These are phyloP conservation scores for Rhinopomastus cyanomelas DNA, from an alignment of 2,113 vertebrate species.

Conservation along the genomic window DNA sequence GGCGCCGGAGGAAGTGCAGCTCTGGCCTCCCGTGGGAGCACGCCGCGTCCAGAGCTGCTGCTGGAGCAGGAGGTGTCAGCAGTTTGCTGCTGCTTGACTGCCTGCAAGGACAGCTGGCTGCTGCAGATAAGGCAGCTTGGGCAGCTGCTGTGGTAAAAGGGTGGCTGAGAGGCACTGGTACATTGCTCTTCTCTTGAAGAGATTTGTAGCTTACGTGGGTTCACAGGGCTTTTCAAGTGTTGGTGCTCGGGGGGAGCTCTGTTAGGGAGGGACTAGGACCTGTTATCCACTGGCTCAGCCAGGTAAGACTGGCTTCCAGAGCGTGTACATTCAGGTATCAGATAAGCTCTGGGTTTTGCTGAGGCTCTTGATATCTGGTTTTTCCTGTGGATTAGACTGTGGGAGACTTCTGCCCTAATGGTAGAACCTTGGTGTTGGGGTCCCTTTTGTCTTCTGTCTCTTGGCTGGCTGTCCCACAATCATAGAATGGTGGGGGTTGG, in stretches of 20 bases:
- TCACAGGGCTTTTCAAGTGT: neutral
- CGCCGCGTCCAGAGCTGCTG: neutral
- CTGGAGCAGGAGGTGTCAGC: neutral
- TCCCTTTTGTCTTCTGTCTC: neutral
- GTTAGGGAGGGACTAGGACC: neutral
- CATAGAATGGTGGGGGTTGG: too few species aligned
- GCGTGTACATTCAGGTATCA: rapidly evolving
- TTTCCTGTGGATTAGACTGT: neutral
- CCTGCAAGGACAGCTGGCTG: neutral
- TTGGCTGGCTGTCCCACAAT: neutral
- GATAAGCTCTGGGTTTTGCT: neutral
- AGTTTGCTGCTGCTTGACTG: neutral
- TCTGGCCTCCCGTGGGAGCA: neutral
- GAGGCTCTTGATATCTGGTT: neutral
- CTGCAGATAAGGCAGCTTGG: neutral
- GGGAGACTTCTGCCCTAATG: neutral
- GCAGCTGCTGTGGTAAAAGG: neutral
- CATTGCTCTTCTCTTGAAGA: neutral
- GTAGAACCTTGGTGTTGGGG: neutral
- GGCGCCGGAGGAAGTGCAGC: neutral
- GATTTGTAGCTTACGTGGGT: neutral
- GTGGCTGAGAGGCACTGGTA: rapidly evolving
- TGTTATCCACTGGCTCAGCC: neutral
- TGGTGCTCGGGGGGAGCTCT: neutral
- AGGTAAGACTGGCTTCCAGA: neutral